phyloP scores from a whole-genome alignment of 2,888 invertebrate genomes.

The Drosophila hamatofila region DNA sequence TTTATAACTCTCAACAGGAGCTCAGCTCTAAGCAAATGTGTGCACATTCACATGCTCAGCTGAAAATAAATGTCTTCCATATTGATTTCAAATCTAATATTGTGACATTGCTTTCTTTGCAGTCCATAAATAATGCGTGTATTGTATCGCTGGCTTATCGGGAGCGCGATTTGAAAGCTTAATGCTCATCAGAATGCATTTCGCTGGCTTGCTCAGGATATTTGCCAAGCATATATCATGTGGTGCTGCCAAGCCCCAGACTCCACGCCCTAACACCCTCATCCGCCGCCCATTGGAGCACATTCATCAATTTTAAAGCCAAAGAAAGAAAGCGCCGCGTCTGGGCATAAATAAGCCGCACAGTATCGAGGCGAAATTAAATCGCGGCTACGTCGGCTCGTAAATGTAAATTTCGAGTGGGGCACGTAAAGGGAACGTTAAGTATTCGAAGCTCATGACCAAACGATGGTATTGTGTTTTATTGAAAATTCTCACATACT shows the following conservation, averaged over 20 bases:
- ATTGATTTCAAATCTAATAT: neutral
- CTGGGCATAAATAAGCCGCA: conserved; percentile 9
- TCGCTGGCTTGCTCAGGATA: conserved; percentile 36
- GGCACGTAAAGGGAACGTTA: conserved; percentile 72
- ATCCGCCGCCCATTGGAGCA: conserved; percentile 11
- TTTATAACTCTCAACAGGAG: neutral
- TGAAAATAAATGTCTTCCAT: conserved; percentile 1
- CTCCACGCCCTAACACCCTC: neutral
- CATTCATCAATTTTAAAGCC: conserved; percentile 77
- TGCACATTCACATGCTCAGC: neutral
- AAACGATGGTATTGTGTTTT: conserved; percentile 51
- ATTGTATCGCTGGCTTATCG: conserved; percentile 56
- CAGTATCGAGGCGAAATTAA: conserved; percentile 35
- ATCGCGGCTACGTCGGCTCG: conserved; percentile 32
- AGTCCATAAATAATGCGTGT: conserved; percentile 61
- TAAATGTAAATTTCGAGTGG: conserved; percentile 52
- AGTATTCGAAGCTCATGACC: conserved; percentile 53
- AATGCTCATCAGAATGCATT: conserved; percentile 65
- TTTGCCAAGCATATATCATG: conserved; percentile 47
- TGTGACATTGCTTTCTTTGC: conserved; percentile 4
- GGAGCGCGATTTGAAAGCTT: conserved; percentile 59
- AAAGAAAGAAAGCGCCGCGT: conserved; percentile 21
- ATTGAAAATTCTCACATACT: conserved; percentile 67
- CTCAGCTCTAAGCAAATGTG: neutral
- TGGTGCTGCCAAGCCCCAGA: conserved; percentile 4